phyloP scores from a whole-genome alignment of 2,888 invertebrate species.

The Embidobia sp. region DNA sequence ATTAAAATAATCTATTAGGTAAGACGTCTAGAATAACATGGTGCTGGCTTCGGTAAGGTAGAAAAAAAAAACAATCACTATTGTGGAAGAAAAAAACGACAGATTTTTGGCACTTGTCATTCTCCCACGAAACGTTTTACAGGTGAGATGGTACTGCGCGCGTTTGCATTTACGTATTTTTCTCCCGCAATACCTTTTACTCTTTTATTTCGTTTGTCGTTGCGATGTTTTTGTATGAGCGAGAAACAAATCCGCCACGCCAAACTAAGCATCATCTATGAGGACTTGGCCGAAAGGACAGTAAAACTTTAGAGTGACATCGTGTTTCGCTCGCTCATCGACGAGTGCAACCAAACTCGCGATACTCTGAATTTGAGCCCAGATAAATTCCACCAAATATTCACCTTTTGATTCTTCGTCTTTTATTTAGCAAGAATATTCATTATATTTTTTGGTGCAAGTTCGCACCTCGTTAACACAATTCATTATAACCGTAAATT shows the following conservation, averaged over 20 bases:
- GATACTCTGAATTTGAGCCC: conserved; percentile 8
- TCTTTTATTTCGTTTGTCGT: conserved; percentile 37
- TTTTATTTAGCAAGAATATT: too few relatives aligned
- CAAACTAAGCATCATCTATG: conserved; percentile 61
- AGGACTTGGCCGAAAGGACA: conserved; percentile 12
- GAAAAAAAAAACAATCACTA: background rate
- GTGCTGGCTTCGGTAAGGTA: background rate
- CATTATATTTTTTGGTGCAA: too few relatives aligned
- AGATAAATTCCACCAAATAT: conserved; percentile 26
- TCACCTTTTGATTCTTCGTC: conserved; percentile 18
- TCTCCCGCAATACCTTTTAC: conserved; percentile 5
- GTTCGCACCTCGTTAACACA: conserved; percentile 23
- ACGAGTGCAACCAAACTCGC: conserved; percentile 32
- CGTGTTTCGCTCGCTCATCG: conserved; percentile 17
- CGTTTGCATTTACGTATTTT: conserved; percentile 43
- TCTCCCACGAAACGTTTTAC: conserved; percentile 20
- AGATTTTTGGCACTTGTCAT: conserved; percentile 29
- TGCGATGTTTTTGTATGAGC: conserved; percentile 39
- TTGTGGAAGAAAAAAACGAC: conserved; percentile 11
- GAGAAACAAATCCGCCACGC: conserved; percentile 39
- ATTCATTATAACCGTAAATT: conserved; percentile 25
- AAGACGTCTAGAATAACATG: background rate
- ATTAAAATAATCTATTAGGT: too few relatives aligned
- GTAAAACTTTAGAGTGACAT: conserved; percentile 10
- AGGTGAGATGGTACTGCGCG: conserved; percentile 2